Evolutionary conservation across 2,797 vertebrate genomes (phyloP).

Genomic region (Falco cherrug): DNA sequence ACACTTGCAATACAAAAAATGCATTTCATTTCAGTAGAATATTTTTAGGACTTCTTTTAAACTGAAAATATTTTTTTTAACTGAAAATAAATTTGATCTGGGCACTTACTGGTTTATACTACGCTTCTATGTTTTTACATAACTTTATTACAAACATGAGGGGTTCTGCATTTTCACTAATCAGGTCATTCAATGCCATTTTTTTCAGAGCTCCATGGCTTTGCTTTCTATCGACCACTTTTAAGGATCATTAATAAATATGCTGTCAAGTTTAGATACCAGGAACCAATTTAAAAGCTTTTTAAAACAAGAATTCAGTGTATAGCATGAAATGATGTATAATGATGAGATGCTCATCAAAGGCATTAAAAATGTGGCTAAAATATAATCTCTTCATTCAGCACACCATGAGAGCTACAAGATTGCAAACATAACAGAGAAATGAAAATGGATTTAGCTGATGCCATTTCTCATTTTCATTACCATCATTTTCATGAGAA

Average conservation of each 20-base stretch:
- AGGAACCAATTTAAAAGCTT: neutral
- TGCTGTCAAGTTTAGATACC: neutral
- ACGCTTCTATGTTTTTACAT: neutral
- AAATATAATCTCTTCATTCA: conserved; percentile 17
- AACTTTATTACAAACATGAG: neutral
- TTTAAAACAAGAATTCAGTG: neutral
- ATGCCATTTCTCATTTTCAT: conserved; percentile 65
- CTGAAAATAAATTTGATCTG: neutral
- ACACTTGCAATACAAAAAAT: neutral
- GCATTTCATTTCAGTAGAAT: neutral
- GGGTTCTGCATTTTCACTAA: neutral
- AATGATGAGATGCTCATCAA: neutral
- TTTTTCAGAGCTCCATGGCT: neutral
- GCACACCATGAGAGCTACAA: conserved; percentile 22
- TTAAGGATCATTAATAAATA: neutral
- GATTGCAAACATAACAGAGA: conserved; percentile 45
- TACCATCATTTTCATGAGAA: conserved; percentile 46
- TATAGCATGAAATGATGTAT: neutral
- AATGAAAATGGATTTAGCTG: conserved; percentile 59
- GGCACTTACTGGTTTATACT: neutral
- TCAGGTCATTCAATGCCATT: neutral
- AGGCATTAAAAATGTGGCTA: conserved; percentile 1
- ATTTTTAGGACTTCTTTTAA: neutral
- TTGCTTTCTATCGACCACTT: neutral
- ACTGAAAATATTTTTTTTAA: neutral